Evolutionary conservation across 2,888 invertebrate genomes (phyloP), one percentile per base, ranked within the genome.

Genomic region (Unio pictorum): DNA sequence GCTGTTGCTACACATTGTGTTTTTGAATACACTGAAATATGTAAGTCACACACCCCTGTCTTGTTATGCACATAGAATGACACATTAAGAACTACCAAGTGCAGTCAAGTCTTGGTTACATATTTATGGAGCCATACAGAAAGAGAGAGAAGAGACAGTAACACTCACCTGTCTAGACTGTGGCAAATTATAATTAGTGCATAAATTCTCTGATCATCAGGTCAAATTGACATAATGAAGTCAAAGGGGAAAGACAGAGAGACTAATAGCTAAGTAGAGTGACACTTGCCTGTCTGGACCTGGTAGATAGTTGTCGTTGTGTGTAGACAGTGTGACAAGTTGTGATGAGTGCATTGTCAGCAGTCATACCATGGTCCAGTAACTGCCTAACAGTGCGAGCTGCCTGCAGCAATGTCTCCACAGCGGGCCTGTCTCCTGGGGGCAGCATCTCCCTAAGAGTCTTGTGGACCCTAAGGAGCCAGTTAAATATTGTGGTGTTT

Each of bases 391-490:
- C 61, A 45, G 61, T 60, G 20, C 55, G 60, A 55, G 69, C 65
- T n/a, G 65, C 71, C 45, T 59, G 93, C 92, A 94, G 89, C 56
- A 95, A 90, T 82, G 94, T 93, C 30, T 92, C 92, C 60, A 93
- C 84, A 18, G 92, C 92, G 26, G 94, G 93, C 81, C 92, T 92
- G 74, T 94, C 93, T 63, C 76, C 78, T 66, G 71, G 74, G 15
- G 76, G 65, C 62, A 82, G 62, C 61, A 71, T 72, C 68, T 76
- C 76, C 67, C 66, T 75, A 61, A 87, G 68, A 23, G 65, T 68
- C 18, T 64, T 20, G 63, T 88, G 84, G 20, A 88, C 67, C 8
- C 61, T 62, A 18, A 79, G 73, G 63, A 88, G 73, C 81, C 82
- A 84, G 74, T 84, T 82, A 77, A 81, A 82, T 15, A 82, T 75